phyloP scores from a whole-genome alignment of 2,113 vertebrate genomes.

The Anarrhichthys ocellatus region DNA sequence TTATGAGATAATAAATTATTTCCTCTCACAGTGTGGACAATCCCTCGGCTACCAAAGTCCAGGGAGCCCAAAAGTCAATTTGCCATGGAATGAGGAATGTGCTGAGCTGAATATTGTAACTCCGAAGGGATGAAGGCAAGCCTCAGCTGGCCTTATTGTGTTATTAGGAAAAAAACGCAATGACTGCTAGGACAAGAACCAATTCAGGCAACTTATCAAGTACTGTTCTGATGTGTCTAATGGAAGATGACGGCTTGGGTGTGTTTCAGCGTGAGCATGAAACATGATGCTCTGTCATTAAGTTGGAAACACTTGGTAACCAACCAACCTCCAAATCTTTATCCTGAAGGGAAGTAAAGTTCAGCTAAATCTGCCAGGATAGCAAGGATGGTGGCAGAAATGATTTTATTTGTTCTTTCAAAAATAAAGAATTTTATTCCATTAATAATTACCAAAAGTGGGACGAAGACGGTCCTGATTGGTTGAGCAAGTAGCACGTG shows the following conservation, averaged over 20 bases:
- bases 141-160: not conserved
- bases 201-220: not conserved
- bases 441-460: not conserved
- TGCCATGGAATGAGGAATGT: not conserved
- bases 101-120: not conserved
- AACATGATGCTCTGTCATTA: not conserved
- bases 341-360: not conserved
- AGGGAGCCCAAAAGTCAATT: constrained; percentile 6
- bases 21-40: not conserved
- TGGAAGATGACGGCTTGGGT: not conserved
- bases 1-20: constrained; percentile 6
- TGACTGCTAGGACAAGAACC: not conserved
- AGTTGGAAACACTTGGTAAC: not conserved
- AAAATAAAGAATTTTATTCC: not conserved
- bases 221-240: not conserved
- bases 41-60: not conserved
- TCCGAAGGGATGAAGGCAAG: not conserved
- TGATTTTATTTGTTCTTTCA: not conserved
- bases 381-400: not conserved
- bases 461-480: not conserved
- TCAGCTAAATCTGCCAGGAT: not conserved
- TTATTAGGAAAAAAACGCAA: not conserved
- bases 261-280: not conserved
- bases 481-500: constrained; percentile 5
- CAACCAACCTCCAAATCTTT: not conserved